Percentiles rank a stretch among this genome's conserved stretches.
phyloP scores from a whole-genome alignment of 2,888 invertebrate species.

The Allygus modestus region DNA sequence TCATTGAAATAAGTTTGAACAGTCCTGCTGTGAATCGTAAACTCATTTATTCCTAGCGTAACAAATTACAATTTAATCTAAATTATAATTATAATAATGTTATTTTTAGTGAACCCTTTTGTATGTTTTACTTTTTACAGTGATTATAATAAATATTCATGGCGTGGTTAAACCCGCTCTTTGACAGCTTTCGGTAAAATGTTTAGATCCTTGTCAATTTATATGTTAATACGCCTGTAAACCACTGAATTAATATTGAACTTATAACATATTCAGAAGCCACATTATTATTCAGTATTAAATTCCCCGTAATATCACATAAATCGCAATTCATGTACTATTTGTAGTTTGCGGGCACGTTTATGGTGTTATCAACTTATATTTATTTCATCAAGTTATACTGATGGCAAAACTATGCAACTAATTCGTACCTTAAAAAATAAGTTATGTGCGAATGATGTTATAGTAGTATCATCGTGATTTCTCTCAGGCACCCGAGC shows the following conservation, averaged over 20 bases:
- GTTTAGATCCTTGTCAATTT: conserved; percentile 32
- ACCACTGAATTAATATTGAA: conserved; percentile 38
- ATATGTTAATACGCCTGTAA: conserved; percentile 26
- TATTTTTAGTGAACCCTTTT: no score
- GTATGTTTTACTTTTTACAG: no score
- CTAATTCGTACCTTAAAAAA: no score
- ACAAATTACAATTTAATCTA: no score
- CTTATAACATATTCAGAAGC: conserved; percentile 37
- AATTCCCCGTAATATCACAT: not conserved
- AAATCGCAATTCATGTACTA: not conserved
- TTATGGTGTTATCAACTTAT: not conserved
- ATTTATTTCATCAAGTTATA: not conserved
- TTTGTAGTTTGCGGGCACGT: not conserved
- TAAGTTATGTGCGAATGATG: no score
- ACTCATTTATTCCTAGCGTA: no score
- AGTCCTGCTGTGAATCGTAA: no score
- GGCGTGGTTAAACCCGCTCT: not conserved
- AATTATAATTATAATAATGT: no score
- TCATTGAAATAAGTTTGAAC: no score
- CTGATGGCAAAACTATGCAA: no score
- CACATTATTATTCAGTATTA: conserved; percentile 34
- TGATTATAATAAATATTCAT: conserved; percentile 3
- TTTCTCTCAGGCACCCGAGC: no score
- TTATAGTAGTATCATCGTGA: no score
- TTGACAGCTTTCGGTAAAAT: conserved; percentile 4